Evolutionary conservation across 2,113 vertebrate species (phyloP), one percentile per base, ranked within the genome.

Genomic region (Poicephalus meyeri): DNA sequence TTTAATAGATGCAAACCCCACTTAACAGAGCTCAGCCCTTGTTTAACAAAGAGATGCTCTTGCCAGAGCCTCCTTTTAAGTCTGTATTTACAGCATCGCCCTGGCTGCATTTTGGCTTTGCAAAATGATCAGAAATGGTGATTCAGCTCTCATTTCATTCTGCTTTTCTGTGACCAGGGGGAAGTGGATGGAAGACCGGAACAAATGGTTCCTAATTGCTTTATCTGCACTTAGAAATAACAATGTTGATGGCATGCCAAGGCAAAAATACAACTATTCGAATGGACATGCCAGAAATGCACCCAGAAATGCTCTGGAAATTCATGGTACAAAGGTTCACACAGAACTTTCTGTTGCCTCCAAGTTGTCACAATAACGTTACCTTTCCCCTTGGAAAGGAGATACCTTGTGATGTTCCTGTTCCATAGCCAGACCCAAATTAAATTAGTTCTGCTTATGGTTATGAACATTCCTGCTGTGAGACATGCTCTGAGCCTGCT

Each of bases 371-470:
- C 86, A 79, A 80, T 39, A 86, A 88, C 37, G 24, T 88, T 50
- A 80, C 93, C 92, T 94, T 95, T 87, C 83, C 88, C 82, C 84
- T 95, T 6, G 1, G 95, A 86, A 96, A 90, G 44, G 53, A 84
- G 95, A 79, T 28, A 41, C 16, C 65, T 93, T 95, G 73, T 93
- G 76, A 91, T 90, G 82, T 82, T 73, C 21, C 81, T 89, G 74
- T 70, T 94, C 13, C 11, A 42, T 12, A 71, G 91, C 90, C 92
- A 96, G 72, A 61, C 92, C 90, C 91, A 94, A 97, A 95, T 96
- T 35, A 72, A 84, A 95, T 93, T 93, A 94, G 89, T 95, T 95
- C 91, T 97, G 92, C 93, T 93, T 96, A 65, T 85, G 92, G 86
- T 84, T 93, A 69, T 88, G 80, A 95, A 89, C 95, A 92, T 96